A percentile compares a stretch with the other conserved stretches of the same genome.
Evolutionary conservation across 2,888 invertebrate genomes (phyloP).

Genomic region (Argyresthia albistria): DNA sequence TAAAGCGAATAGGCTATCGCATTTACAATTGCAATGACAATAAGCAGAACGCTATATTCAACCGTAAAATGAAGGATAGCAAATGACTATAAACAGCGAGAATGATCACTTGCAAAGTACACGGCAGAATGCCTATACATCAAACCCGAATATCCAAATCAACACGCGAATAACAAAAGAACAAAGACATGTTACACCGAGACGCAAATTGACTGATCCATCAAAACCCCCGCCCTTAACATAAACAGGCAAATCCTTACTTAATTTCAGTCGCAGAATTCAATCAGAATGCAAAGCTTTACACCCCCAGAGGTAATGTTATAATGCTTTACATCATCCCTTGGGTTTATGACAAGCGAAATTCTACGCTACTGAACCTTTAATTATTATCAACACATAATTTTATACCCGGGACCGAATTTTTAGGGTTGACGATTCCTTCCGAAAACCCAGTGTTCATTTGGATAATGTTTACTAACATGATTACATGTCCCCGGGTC

Average conservation of each 20-base stretch:
- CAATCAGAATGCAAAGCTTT: conserved; percentile 68
- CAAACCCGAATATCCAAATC: too few relatives aligned
- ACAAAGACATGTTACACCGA: conserved; percentile 40
- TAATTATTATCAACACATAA: conserved; percentile 73
- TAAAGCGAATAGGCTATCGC: background rate
- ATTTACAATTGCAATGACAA: background rate
- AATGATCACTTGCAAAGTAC: too few relatives aligned
- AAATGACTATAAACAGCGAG: too few relatives aligned
- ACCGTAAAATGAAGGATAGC: too few relatives aligned
- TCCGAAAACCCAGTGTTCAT: too few relatives aligned
- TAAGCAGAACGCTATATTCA: background rate
- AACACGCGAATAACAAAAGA: conserved; percentile 18
- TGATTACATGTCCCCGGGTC: too few relatives aligned
- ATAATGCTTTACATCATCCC: conserved; percentile 67
- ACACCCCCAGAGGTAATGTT: conserved; percentile 62
- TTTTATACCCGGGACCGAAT: conserved; percentile 54
- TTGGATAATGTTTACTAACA: too few relatives aligned
- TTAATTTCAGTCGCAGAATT: conserved; percentile 71
- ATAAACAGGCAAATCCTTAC: conserved; percentile 71
- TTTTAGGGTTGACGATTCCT: conserved; percentile 39
- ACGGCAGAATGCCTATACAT: too few relatives aligned
- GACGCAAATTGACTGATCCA: conserved; percentile 61
- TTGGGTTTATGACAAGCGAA: conserved; percentile 41
- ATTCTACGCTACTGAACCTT: conserved; percentile 62
- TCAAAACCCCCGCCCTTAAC: conserved; percentile 51